Percentiles rank a stretch among this genome's conserved stretches.
Conservation (phyloP, 2,113 vertebrate species). For the Pycnonotus jocosus region DNA sequence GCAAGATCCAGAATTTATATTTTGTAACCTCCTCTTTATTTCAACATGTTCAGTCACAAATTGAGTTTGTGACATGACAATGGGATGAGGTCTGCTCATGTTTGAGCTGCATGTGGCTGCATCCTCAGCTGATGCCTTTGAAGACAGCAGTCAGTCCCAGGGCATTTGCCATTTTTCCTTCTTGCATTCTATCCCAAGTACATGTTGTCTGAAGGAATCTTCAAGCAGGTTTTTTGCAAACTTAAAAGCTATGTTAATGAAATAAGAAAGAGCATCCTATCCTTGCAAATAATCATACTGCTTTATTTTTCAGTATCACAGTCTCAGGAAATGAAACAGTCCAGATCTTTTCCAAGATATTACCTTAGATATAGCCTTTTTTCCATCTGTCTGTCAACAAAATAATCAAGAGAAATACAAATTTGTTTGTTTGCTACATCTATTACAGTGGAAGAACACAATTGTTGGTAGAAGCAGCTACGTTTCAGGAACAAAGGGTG, state of each 20-base stretch:
- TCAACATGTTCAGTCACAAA: not conserved
- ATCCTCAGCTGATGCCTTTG: not conserved
- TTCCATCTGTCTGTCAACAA: not conserved
- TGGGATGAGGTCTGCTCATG: not conserved
- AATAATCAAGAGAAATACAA: conserved; percentile 13
- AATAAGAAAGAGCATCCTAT: not conserved
- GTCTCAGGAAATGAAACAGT: conserved; percentile 25
- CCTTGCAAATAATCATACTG: conserved; percentile 9
- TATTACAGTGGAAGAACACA: conserved; percentile 34
- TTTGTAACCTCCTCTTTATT: not conserved
- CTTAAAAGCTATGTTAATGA: not conserved
- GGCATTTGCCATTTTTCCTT: not conserved
- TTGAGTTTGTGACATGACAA: not conserved
- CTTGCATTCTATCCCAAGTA: not conserved
- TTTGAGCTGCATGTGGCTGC: not conserved
- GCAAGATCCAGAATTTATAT: not conserved
- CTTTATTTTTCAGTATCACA: conserved; percentile 52
- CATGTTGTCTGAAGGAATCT: not conserved
- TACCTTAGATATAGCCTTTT: not conserved
- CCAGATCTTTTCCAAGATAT: conserved; percentile 29
- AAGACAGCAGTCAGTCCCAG: not conserved
- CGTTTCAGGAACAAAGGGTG: not conserved
- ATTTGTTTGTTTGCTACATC: conserved; percentile 39
- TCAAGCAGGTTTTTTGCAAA: not conserved
- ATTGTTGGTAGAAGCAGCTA: conserved; percentile 5